A percentile compares a stretch with the other conserved stretches of the same genome.
Conservation (phyloP, 2,888 invertebrate species). For the Orthosia incerta region DNA sequence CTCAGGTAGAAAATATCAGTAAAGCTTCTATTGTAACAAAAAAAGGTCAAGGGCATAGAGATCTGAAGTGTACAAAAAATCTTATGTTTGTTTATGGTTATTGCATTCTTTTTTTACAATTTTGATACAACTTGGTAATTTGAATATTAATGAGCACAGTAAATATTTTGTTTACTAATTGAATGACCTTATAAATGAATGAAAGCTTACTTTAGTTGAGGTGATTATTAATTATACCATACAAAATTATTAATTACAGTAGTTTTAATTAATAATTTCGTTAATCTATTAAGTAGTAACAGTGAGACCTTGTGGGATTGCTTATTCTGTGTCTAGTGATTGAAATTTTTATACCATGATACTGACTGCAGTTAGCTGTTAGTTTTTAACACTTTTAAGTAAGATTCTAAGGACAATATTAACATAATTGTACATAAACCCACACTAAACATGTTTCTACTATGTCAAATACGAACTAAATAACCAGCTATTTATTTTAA, state of each 20-base stretch:
- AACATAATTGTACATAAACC: background rate
- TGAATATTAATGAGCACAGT: constrained; percentile 21
- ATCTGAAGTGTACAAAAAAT: constrained; percentile 11
- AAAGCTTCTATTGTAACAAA: constrained; percentile 9
- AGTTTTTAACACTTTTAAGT: background rate
- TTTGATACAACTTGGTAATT: constrained; percentile 1
- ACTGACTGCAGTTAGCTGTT: background rate
- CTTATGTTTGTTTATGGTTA: constrained; percentile 21
- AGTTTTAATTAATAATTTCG: background rate
- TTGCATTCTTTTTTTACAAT: background rate
- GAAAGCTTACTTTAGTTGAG: background rate
- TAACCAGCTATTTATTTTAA: constrained; percentile 44
- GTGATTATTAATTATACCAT: constrained; percentile 13
- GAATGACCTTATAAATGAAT: constrained; percentile 3
- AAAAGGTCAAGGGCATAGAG: constrained; percentile 26
- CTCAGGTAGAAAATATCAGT: constrained; percentile 10
- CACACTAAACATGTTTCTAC: background rate
- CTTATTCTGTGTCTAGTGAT: background rate
- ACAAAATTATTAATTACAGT: constrained; percentile 9
- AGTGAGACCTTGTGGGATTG: background rate
- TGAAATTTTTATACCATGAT: background rate
- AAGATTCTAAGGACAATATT: background rate
- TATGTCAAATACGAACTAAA: constrained; percentile 9
- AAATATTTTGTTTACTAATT: constrained; percentile 24
- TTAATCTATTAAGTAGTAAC: background rate